Evolutionary conservation across 1,140 invertebrate genomes (phyloP).

Genomic region (Tenebrio molitor): DNA sequence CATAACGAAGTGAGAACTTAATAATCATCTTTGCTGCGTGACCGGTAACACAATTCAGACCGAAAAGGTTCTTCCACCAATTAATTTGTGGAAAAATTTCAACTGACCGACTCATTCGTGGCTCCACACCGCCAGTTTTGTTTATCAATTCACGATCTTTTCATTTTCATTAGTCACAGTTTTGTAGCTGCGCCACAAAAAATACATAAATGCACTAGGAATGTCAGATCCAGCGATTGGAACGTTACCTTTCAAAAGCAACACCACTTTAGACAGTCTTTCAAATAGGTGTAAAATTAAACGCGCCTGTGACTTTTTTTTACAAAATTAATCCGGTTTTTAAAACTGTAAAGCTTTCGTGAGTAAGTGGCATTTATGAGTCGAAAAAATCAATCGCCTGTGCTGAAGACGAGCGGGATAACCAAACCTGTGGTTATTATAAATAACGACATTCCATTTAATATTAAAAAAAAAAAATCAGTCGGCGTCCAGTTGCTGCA

Average conservation of each 20-base stretch:
- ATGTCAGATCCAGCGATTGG: neutral
- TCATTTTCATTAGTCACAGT: constrained; percentile 5
- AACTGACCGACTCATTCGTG: constrained; percentile 7
- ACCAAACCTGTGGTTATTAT: no score
- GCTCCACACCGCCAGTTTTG: neutral
- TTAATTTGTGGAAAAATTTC: constrained; percentile 10
- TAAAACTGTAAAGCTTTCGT: no score
- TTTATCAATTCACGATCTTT: constrained; percentile 12
- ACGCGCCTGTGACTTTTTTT: no score
- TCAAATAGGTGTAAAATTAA: neutral
- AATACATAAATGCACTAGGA: neutral
- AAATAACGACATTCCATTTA: no score
- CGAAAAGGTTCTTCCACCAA: neutral
- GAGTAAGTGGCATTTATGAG: no score
- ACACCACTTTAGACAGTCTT: neutral
- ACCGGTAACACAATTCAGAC: neutral
- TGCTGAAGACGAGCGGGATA: no score
- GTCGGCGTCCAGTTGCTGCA: no score
- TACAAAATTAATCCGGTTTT: no score
- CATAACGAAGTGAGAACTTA: neutral
- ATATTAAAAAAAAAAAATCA: no score
- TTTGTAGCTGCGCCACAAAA: neutral
- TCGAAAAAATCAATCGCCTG: no score
- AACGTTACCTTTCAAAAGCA: neutral
- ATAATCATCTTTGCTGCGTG: constrained; percentile 30